Base-by-base conservation (phyloP, 2,113 vertebrate genomes). In the Chlamydotis undulata region DNA sequence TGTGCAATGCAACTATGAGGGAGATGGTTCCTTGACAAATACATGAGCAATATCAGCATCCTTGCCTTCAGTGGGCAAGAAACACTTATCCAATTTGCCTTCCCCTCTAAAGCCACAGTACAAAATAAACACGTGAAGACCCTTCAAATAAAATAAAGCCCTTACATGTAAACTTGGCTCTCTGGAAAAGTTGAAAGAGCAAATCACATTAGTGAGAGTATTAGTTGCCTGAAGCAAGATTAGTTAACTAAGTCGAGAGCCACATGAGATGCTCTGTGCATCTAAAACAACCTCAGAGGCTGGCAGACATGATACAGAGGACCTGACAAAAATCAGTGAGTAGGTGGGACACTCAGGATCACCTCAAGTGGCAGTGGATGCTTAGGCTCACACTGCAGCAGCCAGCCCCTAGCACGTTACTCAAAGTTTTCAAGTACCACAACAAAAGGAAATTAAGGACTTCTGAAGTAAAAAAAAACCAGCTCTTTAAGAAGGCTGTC, bases 91-190 rank as follows among this genome's bases (percentile, higher is more conserved):
- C 10, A 50, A 49, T 69, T 67, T 71, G 35, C 35, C 17, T 60
- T 47, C 22, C 8, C 2, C 9, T 23, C 64, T 56, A 78, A 90
- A 95, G 64, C 29, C 85, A 71, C 52, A 75, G 19, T 39, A 73
- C 55, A 52, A 88, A 79, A 73, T 14, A 85, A 85, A 78, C 17
- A 88, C n/a, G 74, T 14, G 57, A 84, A 84, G 18, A 10, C 31
- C 41, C n/a, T 90, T 89, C 60, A 92, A 82, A 94, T 68, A 73
- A 87, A 87, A 93, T 81, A 64, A 93, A 79, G 39, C 23, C 25
- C 31, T 53, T 64, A 33, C 33, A 80, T 84, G 74, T 39, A 75
- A 35, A 70, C 52, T 39, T 71, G 59, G 45, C 31, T 78, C 37
- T 52, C 69, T 71, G 52, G 43, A 76, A 74, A 86, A 94, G 64